phyloP scores from a whole-genome alignment of 2,888 invertebrate species.

The Mesorhabditis sp. region DNA sequence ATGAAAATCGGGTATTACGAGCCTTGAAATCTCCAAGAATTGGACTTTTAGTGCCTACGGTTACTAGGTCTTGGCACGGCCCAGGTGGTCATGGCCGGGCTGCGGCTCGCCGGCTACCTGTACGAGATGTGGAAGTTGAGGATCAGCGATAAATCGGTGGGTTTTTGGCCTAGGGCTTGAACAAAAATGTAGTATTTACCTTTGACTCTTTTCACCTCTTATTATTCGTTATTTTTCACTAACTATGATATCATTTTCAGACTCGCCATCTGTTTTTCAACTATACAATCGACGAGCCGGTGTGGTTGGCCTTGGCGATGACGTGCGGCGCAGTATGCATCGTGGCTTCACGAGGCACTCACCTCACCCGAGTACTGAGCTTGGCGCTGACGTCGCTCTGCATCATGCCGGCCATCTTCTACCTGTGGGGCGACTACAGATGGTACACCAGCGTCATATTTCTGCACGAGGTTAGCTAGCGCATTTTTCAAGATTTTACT shows the following conservation, averaged over 20 bases:
- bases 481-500: neutral
- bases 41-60: neutral
- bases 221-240: neutral
- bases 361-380: neutral
- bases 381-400: neutral
- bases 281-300: constrained; percentile 7
- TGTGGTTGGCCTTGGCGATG: neutral
- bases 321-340: neutral
- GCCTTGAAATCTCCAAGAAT: neutral
- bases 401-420: neutral
- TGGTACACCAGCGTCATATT: constrained; percentile 3
- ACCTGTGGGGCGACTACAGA: neutral
- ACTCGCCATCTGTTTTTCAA: constrained; percentile 1
- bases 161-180: neutral
- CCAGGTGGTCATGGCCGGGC: neutral
- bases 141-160: neutral
- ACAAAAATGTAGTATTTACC: neutral
- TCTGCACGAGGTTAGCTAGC: neutral
- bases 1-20: neutral
- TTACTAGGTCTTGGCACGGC: neutral
- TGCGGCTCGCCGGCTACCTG: neutral
- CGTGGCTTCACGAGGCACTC: neutral
- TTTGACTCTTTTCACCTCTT: neutral
- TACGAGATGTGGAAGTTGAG: neutral
- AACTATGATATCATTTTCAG: neutral